Percentiles rank a stretch among this genome's conserved stretches.
Conservation (phyloP, 1,140 invertebrate genomes). For the Drosophila grimshawi region DNA sequence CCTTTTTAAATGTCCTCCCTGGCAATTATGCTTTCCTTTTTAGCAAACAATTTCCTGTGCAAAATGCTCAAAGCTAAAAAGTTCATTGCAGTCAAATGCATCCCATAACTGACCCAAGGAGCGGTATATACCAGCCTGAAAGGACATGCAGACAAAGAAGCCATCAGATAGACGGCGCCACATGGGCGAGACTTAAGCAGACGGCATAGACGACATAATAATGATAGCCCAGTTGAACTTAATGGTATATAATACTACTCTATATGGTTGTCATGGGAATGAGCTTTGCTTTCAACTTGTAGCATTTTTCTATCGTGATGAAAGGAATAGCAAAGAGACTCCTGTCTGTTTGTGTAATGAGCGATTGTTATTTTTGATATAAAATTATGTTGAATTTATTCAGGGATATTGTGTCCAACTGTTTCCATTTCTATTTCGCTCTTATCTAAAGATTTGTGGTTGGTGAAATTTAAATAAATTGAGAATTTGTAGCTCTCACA, state of each 20-base stretch:
- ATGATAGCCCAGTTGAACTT: conserved; percentile 45
- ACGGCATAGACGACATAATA: conserved; percentile 24
- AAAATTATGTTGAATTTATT: background rate
- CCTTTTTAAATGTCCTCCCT: conserved; percentile 56
- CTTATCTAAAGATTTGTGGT: too few species aligned
- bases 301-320: background rate
- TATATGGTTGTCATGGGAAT: conserved; percentile 8
- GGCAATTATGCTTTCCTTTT: conserved; percentile 63
- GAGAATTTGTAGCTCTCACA: too few species aligned
- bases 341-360: background rate
- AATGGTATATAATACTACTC: background rate
- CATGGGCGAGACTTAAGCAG: conserved; percentile 66
- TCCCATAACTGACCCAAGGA: conserved; percentile 26
- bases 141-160: conserved; percentile 50
- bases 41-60: conserved; percentile 48
- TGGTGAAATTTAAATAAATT: too few species aligned
- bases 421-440: too few species aligned
- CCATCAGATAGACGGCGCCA: conserved; percentile 62
- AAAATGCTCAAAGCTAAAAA: conserved; percentile 37
- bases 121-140: conserved; percentile 1
- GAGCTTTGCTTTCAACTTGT: background rate
- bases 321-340: too few species aligned
- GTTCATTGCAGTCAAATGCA: conserved; percentile 65
- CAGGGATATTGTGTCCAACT: too few species aligned
- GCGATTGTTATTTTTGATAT: background rate